Evolutionary conservation across 2,888 invertebrate species (phyloP).

Genomic region (Noctua janthe): DNA sequence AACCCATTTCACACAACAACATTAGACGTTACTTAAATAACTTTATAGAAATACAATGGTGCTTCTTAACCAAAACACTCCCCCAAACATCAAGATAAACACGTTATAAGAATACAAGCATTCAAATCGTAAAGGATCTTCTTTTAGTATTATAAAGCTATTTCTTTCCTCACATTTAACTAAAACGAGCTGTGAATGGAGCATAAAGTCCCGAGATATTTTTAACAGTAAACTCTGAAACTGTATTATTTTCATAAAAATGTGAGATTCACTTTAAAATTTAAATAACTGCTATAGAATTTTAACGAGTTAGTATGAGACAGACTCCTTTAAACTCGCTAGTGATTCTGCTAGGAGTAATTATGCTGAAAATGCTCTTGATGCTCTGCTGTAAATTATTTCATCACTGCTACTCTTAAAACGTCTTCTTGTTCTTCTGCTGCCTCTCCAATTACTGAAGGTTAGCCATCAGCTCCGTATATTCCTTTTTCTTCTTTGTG

Average conservation of each 20-base stretch:
- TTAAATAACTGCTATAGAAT: constrained; percentile 76
- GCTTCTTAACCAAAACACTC: constrained; percentile 10
- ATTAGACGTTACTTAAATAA: not conserved
- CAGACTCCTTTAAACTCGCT: constrained; percentile 73
- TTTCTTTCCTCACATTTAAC: constrained; percentile 61
- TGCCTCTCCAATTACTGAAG: not conserved
- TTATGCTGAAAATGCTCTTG: constrained; percentile 68
- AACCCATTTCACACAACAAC: not conserved
- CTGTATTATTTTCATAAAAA: constrained; percentile 72
- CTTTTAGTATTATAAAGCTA: constrained; percentile 58
- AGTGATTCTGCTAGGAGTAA: constrained; percentile 75
- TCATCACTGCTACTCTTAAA: not conserved
- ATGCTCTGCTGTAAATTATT: constrained; percentile 14
- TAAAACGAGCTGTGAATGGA: constrained; percentile 63
- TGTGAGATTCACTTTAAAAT: constrained; percentile 71
- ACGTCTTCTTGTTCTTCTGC: not conserved
- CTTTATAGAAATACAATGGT: not conserved
- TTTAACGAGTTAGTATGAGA: constrained; percentile 78
- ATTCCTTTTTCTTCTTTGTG: not conserved
- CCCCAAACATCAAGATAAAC: constrained; percentile 28
- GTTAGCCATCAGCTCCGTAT: not conserved
- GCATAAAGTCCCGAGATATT: constrained; percentile 68
- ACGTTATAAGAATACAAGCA: constrained; percentile 32
- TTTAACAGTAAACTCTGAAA: constrained; percentile 64
- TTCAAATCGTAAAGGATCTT: constrained; percentile 53